phyloP scores from a whole-genome alignment of 2,797 vertebrate genomes.

The Buphagus erythrorhynchus region DNA sequence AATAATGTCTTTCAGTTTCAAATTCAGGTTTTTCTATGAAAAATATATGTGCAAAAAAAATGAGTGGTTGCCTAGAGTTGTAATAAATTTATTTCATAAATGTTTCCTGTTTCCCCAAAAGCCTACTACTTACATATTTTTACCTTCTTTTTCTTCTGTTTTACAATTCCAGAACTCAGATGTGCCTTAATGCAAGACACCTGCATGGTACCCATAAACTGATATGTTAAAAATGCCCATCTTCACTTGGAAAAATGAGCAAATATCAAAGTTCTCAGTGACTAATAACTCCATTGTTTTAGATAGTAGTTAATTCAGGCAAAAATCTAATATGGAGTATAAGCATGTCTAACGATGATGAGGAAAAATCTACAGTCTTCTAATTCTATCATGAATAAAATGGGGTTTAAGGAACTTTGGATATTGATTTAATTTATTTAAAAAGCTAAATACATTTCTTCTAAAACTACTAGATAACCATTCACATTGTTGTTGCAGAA shows the following conservation, averaged over 20 bases:
- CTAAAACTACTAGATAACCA: background rate
- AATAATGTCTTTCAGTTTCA: background rate
- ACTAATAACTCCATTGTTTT: background rate
- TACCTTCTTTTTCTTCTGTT: background rate
- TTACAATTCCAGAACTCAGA: background rate
- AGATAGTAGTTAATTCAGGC: background rate
- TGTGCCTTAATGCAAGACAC: background rate
- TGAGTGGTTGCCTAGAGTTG: fast-evolving
- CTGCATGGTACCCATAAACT: fast-evolving
- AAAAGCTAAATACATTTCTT: background rate
- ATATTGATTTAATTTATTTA: background rate
- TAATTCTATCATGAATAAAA: background rate
- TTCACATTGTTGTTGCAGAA: background rate
- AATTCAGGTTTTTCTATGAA: background rate
- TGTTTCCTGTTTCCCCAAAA: background rate
- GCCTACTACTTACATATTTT: background rate
- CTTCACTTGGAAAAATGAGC: background rate
- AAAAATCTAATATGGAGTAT: background rate
- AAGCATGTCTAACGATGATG: background rate
- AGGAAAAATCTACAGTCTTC: background rate
- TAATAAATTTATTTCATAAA: background rate
- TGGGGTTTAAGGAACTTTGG: background rate
- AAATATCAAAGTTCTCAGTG: background rate
- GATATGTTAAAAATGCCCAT: background rate
- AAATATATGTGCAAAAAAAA: background rate